A percentile compares a stretch with the other conserved stretches of the same genome.
These are phyloP conservation scores for Macrophya alboannulata DNA, from an alignment of 2,888 invertebrate species.

Conservation along the genomic window DNA sequence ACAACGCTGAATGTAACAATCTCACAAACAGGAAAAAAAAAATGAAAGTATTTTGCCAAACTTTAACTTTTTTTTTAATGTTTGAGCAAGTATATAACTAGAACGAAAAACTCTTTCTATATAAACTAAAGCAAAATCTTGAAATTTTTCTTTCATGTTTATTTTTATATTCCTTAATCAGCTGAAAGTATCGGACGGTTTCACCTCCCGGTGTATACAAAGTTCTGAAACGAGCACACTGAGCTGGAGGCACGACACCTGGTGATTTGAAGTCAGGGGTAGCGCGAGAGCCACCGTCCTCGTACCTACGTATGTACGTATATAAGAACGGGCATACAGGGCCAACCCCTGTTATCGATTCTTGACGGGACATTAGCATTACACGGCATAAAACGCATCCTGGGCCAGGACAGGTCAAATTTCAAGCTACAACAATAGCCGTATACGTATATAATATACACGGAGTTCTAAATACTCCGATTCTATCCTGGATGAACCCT, in stretches of 20 bases:
- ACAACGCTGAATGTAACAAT: not conserved
- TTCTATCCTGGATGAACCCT: slow-evolving; percentile 5
- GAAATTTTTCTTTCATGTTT: not conserved
- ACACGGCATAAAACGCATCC: slow-evolving; percentile 58
- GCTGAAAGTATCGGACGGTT: slow-evolving; percentile 1
- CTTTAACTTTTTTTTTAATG: not conserved
- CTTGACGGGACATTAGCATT: slow-evolving; percentile 59
- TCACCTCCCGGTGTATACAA: not conserved
- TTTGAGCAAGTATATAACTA: not conserved
- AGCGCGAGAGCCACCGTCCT: slow-evolving; percentile 23
- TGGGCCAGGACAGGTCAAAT: slow-evolving; percentile 55
- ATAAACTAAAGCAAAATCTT: not conserved
- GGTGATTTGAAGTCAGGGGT: slow-evolving; percentile 61
- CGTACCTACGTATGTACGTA: not conserved
- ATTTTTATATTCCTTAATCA: not conserved
- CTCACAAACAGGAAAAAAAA: not conserved
- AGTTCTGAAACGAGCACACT: not conserved
- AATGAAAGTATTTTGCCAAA: not conserved
- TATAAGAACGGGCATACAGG: not conserved
- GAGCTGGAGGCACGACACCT: slow-evolving; percentile 21
- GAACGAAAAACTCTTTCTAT: not conserved
- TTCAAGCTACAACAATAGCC: slow-evolving; percentile 49
- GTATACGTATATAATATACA: slow-evolving; percentile 16
- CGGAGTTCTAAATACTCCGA: slow-evolving; percentile 15
- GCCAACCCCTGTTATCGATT: slow-evolving; percentile 58